These are phyloP conservation scores for Anastatus disparis DNA, from an alignment of 1,140 invertebrate genomes.

Conservation along the genomic window DNA sequence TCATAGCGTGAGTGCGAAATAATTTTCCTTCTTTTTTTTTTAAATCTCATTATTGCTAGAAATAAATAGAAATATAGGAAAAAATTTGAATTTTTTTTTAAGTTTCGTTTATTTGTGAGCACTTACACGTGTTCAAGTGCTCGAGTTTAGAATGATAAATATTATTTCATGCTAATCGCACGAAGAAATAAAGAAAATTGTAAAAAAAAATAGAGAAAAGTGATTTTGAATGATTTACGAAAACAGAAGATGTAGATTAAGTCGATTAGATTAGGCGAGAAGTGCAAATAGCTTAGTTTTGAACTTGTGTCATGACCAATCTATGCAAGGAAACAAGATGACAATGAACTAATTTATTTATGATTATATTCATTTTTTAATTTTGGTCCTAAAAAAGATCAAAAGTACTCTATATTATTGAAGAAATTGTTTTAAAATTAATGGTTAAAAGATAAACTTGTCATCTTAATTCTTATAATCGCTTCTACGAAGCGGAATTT, in stretches of 20 bases:
- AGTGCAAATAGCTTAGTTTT: conserved; percentile 3
- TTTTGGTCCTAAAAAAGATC: not conserved
- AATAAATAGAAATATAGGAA: not conserved
- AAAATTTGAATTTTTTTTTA: not conserved
- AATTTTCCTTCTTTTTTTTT: no score
- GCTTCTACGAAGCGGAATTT: conserved; percentile 27
- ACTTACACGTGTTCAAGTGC: not conserved
- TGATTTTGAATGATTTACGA: not conserved
- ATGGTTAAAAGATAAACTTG: not conserved
- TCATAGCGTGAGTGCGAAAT: conserved; percentile 1
- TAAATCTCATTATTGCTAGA: not conserved
- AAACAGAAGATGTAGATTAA: not conserved
- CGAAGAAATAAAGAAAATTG: not conserved
- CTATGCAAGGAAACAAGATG: not conserved
- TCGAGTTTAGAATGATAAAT: not conserved
- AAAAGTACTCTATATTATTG: not conserved
- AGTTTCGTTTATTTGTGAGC: not conserved
- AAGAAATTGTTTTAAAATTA: no score
- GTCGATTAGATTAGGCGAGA: not conserved
- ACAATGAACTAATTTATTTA: not conserved
- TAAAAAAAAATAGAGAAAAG: not conserved
- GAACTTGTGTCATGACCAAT: not conserved
- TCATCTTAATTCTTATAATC: not conserved
- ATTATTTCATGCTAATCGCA: not conserved
- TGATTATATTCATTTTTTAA: not conserved